Base-by-base conservation (phyloP, 2,113 vertebrate genomes). In the Dromaius novaehollandiae region DNA sequence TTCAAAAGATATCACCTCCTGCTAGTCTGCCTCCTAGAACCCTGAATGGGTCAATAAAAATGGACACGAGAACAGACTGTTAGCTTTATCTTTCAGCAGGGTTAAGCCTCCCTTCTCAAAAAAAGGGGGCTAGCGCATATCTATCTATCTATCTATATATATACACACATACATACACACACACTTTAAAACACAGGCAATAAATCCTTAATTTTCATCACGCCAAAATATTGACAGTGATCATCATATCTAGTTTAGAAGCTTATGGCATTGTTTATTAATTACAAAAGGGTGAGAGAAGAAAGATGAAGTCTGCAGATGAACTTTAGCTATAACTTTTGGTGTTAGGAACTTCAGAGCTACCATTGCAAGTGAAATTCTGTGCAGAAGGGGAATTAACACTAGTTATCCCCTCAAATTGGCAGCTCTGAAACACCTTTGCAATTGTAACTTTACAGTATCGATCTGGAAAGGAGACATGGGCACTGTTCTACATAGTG, bases 401-500 rank as follows among this genome's bases (percentile, higher is more conserved):
- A 60, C 7, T 2, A 21, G 15, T 44, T 36, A 69, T 16, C 15
- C 9, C 1, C 1, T 22, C 38, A 68, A 69, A 82, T 25, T 9
- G 68, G 30, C 48, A 50, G 46, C 42, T 82, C 51, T 2, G 1
- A 81, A 84, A n/a, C 42, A 51, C n/a, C 56, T 44, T 38, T 0
- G 20, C 40, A 48, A 44, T 4, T 2, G 0, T 3, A 86, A 90
- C 6, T 81, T 24, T 3, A 19, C 25, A n/a, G 18, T 1, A 51
- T 19, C 24, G 5, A 6, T 28, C 13, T 34, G 25, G 15, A 40
- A 61, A 66, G 73, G 17, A 77, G 15, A 32, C 42, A 78, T 0
- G 0, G 68, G 13, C 25, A 61, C 13, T 40, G 26, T 38, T 73
- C 51, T 21, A 48, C 25, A 20, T 0, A 48, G 58, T 1, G 1